These are phyloP conservation scores for Polydrusus pterygomalis DNA, from an alignment of 2,888 invertebrate genomes.

Conservation along the genomic window DNA sequence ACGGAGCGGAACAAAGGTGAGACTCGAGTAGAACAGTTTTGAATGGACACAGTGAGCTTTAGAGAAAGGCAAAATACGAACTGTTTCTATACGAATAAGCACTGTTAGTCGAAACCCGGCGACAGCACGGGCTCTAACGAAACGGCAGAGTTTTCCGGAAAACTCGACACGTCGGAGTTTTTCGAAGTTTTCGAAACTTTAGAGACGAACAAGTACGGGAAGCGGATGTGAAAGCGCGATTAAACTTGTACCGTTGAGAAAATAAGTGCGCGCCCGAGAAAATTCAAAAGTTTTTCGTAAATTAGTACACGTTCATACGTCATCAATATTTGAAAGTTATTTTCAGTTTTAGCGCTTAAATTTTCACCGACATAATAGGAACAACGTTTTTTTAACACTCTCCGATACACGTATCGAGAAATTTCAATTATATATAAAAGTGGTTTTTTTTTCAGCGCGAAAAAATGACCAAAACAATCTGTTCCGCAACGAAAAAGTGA, in stretches of 20 bases:
- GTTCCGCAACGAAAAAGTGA: not conserved
- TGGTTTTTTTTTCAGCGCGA: not conserved
- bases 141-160: slow-evolving; percentile 30
- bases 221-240: not conserved
- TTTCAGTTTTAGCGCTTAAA: not conserved
- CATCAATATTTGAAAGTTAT: slow-evolving; percentile 23
- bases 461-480: not conserved
- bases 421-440: too few relatives aligned
- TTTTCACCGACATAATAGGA: not conserved
- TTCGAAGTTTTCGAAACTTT: not conserved
- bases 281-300: slow-evolving; percentile 3
- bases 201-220: not conserved
- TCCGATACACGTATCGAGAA: too few relatives aligned
- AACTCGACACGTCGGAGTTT: slow-evolving; percentile 32
- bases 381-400: too few relatives aligned
- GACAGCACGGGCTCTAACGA: slow-evolving; percentile 33
- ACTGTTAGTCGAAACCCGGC: slow-evolving; percentile 49
- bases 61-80: slow-evolving; percentile 51
- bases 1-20: not conserved
- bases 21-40: not conserved
- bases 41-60: slow-evolving; percentile 28
- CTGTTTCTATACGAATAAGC: slow-evolving; percentile 27
- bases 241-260: not conserved
- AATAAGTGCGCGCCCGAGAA: not conserved
- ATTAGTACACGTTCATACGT: slow-evolving; percentile 19